These are phyloP conservation scores for Psammodynastes pulverulentus DNA, from an alignment of 2,113 vertebrate genomes.

Conservation along the genomic window DNA sequence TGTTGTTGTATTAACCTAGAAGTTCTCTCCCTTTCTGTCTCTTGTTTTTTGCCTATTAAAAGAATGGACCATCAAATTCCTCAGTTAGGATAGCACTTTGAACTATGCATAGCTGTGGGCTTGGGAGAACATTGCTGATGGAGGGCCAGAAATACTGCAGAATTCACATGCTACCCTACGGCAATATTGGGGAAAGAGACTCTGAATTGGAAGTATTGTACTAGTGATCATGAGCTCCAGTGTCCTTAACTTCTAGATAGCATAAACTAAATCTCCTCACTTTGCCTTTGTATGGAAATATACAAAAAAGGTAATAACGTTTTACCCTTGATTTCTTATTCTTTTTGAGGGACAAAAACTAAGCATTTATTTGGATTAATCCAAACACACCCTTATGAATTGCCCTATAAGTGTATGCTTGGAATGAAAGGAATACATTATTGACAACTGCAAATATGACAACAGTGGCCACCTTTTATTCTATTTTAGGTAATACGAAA, in stretches of 20 bases:
- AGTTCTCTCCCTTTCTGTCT: not conserved
- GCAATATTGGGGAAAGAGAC: not conserved
- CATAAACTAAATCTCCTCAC: not conserved
- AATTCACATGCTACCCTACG: not conserved
- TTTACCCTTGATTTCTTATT: not conserved
- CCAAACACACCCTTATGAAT: not conserved
- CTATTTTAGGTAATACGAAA: not conserved
- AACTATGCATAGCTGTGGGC: not conserved
- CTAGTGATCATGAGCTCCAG: not conserved
- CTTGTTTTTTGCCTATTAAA: not conserved
- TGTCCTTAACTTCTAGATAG: not conserved
- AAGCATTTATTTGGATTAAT: not conserved
- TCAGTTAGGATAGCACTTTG: not conserved
- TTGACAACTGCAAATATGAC: not conserved
- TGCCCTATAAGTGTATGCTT: not conserved
- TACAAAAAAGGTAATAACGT: not conserved
- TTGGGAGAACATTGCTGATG: not conserved
- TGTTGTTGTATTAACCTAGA: not conserved
- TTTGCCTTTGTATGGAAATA: not conserved
- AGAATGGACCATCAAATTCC: not conserved
- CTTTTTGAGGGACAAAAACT: not conserved
- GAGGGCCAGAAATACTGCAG: not conserved
- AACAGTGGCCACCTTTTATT: not conserved
- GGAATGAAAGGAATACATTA: not conserved
- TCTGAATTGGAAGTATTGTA: not conserved